Base-by-base conservation (phyloP, 2,888 invertebrate genomes). In the Copidosoma aretas region DNA sequence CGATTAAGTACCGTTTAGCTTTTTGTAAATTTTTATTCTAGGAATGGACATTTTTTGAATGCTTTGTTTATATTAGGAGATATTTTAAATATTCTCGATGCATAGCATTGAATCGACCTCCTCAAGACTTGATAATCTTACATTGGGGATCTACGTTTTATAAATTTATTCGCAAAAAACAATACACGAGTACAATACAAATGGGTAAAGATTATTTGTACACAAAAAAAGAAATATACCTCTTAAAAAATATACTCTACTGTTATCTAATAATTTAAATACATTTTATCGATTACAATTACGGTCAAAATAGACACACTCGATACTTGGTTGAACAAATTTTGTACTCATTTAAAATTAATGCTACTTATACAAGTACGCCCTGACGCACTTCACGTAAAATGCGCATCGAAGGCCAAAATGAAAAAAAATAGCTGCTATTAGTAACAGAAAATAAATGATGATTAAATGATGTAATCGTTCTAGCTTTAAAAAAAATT, bases 401-500 rank as follows among this genome's bases (percentile, higher is more conserved):
- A 71, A 71, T 69, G 64, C 67, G 53, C 49, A 63, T 71, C 71
- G 67, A 73, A 71, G 68, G 66, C 60, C 68, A 62, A 56, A 54
- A 66, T 43, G 25, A 2, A 63, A 46, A 51, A 32, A 32, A 32
- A 32, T 41, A 24, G 2, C 17, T 49, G n/a, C n/a, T 32, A 25
- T 22, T 1, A 51, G 61, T 62, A 63, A 46, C 25, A 52, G 62
- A 53, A 12, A 46, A 46, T 46, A 14, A 10, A 22, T 15, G 10
- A 17, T 53, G 14, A 54, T 22, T 3, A 54, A 46, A 53, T 24
- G 46, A 63, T 64, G 57, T 54, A 32, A 32, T 32, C n/a, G n/a
- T n/a, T n/a, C 32, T 32, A 32, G 32, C 32, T 32, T 32, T 32
- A 8, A 32, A 32, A 32, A 32, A 32, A 32, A 5, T 32, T 5